Evolutionary conservation across 2,888 invertebrate species (phyloP), one percentile per base, ranked within the genome.

Genomic region (Cacoxenus indagator): DNA sequence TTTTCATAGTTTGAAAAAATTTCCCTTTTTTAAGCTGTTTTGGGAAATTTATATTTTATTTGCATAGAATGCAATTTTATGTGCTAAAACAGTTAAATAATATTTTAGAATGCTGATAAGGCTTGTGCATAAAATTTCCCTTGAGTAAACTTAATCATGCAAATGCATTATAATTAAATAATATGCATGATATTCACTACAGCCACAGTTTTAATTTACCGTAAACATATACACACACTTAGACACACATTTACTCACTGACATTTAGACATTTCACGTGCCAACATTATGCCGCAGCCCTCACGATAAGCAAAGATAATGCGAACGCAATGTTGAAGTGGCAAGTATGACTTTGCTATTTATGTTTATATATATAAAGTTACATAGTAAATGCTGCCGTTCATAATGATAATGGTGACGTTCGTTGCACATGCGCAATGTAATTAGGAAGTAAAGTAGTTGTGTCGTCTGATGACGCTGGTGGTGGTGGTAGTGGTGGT

Each of bases 351-450:
- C 81, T 79, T 68, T 76, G 55, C 37, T 55, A 55, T 67, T 54
- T 24, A 62, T 78, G 77, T 70, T 72, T 78, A 72, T 78, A 65
- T 69, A 68, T 31, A 37, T 22, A 14, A 22, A 37, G 59, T 64
- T 48, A 48, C 51, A 22, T 64, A 64, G 26, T 64, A 48, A 48
- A 48, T 48, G 48, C 45, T 64, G 70, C 29, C 61, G 59, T 51
- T 67, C 73, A 73, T 78, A 77, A 76, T 82, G 77, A 81, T 82
- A 76, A 73, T 74, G 76, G 72, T 79, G 81, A 78, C 77, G 78
- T n/a, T n/a, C n/a, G n/a, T 70, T 81, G 84, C 84, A 83, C 84
- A 84, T 84, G 85, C 85, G 83, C 85, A 75, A 66, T 64, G 74
- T 76, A 78, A 79, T 83, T 84, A 81, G 75, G 78, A 75, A 81